Percentiles rank a stretch among this genome's conserved stretches.
These are phyloP conservation scores for Sebastes flavidus DNA, from an alignment of 2,797 vertebrate genomes.

Conservation along the genomic window DNA sequence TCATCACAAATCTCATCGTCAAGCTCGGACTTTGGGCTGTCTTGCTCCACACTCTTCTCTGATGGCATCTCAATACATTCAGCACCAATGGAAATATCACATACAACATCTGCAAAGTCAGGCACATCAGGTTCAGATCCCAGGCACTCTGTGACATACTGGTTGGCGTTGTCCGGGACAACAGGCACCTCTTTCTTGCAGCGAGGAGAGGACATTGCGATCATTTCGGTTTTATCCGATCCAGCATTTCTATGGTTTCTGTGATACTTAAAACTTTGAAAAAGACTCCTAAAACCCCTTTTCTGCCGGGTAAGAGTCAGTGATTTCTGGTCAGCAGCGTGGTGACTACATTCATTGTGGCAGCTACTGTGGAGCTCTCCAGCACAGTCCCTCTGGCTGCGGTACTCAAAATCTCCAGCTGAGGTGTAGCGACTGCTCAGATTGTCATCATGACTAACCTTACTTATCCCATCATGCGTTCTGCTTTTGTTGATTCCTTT, in stretches of 20 bases:
- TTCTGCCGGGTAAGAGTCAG: slow-evolving; percentile 86
- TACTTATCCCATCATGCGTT: slow-evolving; percentile 90
- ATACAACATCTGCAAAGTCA: slow-evolving; percentile 64
- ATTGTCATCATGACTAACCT: slow-evolving; percentile 76
- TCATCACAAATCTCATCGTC: slow-evolving; percentile 41
- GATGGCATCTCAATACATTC: slow-evolving; percentile 66
- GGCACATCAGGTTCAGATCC: slow-evolving; percentile 80
- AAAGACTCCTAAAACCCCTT: slow-evolving; percentile 90
- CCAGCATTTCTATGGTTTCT: slow-evolving; percentile 86
- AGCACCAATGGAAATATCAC: slow-evolving; percentile 49
- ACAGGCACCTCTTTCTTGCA: slow-evolving; percentile 70
- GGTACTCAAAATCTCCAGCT: slow-evolving; percentile 75
- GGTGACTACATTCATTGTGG: slow-evolving; percentile 65
- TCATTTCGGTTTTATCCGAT: slow-evolving; percentile 81
- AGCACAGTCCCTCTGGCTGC: slow-evolving; percentile 61
- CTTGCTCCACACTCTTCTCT: slow-evolving; percentile 51
- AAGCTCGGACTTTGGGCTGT: slow-evolving; percentile 48
- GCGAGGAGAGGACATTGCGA: slow-evolving; percentile 66
- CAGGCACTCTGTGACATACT: slow-evolving; percentile 69
- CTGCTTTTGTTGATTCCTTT: slow-evolving; percentile 92
- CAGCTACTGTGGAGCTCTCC: slow-evolving; percentile 74
- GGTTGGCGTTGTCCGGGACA: slow-evolving; percentile 57
- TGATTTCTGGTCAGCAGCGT: slow-evolving; percentile 80
- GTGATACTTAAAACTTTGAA: slow-evolving; percentile 93
- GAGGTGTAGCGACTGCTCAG: slow-evolving; percentile 58